Base-by-base conservation (phyloP, 2,113 vertebrate species). In the Sclerurus mexicanus region DNA sequence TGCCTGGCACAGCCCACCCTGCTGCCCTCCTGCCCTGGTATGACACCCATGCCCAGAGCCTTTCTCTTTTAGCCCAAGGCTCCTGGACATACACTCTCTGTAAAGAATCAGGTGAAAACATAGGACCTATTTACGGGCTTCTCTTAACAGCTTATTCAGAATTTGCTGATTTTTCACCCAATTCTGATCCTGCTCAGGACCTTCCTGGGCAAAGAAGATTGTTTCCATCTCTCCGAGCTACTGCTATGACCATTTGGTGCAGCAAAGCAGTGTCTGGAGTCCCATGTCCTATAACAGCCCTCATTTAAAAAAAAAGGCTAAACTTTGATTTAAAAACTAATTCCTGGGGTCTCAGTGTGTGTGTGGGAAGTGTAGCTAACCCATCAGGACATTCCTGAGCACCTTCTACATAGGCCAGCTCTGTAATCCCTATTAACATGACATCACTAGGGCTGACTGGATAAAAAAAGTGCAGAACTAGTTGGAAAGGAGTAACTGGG, bases 81-180 rank as follows among this genome's bases (percentile, higher is more conserved):
- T 60, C 25, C 14, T 1, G 42, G 2, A 20, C 13, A 10, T 7
- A 2, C 39, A 7, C 4, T 20, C 28, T n/a, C 37, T 11, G 14
- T 9, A 22, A 16, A 63, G 50, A 72, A 68, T 20, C 6, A 64
- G 3, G 22, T 79, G 37, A 25, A 56, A 59, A 49, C 23, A 37
- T 12, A 28, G 3, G 50, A 69, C 4, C 5, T 37, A 6, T 33
- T 75, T 10, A 42, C 11, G 10, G 33, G 7, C 24, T 52, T 83
- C 42, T 58, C 31, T 18, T 31, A 67, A 56, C 14, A n/a, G 4
- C 44, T 84, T 53, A 19, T 28, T 63, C 47, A 31, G 18, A 69
- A 46, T 37, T 67, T 39, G 16, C 14, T 1, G 0, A 3, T 83
- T n/a, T 40, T 49, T 42, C 52, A 67, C n/a, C 19, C 18, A 13